Percentiles rank a stretch among this genome's conserved stretches.
phyloP scores from a whole-genome alignment of 1,140 invertebrate genomes.

The Polyergus mexicanus region DNA sequence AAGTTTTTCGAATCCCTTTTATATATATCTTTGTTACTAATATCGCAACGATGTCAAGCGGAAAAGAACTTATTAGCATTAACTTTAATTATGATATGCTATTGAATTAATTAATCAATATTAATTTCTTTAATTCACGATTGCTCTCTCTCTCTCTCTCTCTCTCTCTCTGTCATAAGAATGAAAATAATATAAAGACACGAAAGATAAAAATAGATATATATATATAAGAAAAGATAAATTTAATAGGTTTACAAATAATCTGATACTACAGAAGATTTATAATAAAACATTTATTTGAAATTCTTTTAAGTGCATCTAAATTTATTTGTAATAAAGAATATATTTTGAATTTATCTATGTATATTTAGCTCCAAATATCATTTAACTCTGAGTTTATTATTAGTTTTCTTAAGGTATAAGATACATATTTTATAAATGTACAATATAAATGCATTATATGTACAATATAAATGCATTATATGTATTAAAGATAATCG shows the following conservation, averaged over 20 bases:
- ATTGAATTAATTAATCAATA: neutral
- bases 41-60: neutral
- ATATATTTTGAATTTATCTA: too few species aligned
- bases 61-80: conserved; percentile 19
- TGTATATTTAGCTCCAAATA: too few species aligned
- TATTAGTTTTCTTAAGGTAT: too few species aligned
- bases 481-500: too few species aligned
- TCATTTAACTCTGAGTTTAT: too few species aligned
- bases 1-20: neutral
- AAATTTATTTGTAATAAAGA: conserved; percentile 4
- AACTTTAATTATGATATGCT: conserved; percentile 29
- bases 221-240: neutral
- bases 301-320: neutral
- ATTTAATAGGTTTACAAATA: neutral
- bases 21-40: neutral
- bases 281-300: neutral
- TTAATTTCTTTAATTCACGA: neutral
- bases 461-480: too few species aligned
- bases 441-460: too few species aligned
- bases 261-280: neutral
- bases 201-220: neutral
- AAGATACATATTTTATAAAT: too few species aligned
- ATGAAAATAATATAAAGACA: neutral
- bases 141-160: conserved; percentile 1
- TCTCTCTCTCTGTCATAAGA: neutral